Evolutionary conservation across 2,113 vertebrate genomes (phyloP).

Genomic region (Typhlomys cinereus): DNA sequence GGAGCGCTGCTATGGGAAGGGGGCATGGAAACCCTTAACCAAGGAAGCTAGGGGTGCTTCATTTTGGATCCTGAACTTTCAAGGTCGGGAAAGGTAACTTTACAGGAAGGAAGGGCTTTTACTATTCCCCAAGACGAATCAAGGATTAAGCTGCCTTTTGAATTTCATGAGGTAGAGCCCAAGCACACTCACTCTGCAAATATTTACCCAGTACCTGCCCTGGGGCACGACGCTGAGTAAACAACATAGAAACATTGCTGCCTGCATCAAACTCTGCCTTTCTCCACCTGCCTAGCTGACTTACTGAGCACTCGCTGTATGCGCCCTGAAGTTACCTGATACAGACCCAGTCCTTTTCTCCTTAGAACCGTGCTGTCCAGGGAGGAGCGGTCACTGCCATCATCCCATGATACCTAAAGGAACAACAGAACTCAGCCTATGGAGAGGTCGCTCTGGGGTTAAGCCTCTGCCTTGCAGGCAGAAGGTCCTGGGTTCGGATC

Average conservation of each 20-base stretch:
- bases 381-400: background rate
- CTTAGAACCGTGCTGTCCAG: background rate
- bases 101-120: background rate
- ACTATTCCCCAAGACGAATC: background rate
- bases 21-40: background rate
- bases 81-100: background rate
- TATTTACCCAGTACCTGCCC: background rate
- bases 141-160: background rate
- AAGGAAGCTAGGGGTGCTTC: background rate
- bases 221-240: background rate
- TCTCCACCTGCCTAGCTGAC: background rate
- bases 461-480: too few relatives aligned
- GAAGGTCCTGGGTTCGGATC: too few relatives aligned
- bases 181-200: background rate
- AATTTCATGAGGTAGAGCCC: background rate
- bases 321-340: background rate
- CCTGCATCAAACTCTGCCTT: background rate
- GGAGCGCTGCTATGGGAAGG: background rate
- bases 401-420: background rate
- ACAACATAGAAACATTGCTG: background rate
- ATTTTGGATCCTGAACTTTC: background rate
- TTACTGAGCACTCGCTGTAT: background rate
- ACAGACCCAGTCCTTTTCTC: background rate
- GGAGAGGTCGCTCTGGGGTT: too few relatives aligned
- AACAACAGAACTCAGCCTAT: too few relatives aligned